Base-by-base conservation (phyloP, 1,140 invertebrate species). In the Tribolium castaneum region DNA sequence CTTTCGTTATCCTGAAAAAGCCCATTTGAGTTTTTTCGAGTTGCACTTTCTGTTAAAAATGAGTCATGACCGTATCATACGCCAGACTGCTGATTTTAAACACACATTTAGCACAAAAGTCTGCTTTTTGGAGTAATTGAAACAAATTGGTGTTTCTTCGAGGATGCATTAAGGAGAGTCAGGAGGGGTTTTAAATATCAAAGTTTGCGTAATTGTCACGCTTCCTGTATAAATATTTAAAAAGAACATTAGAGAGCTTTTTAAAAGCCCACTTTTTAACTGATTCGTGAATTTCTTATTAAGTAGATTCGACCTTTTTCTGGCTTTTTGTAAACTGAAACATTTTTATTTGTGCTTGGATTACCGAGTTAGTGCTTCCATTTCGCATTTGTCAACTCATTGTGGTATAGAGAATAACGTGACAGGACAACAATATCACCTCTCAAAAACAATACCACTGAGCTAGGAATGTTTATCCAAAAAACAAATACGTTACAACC, bases 401-500 rank as follows among this genome's bases (percentile, higher is more conserved):
- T 59, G 22, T 59, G 54, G 1, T 22, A 10, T 59, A 59, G 10
- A 22, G 54, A 12, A 59, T 59, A 59, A 59, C 54, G 54, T 59
- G 54, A 59, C 54, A 59, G 54, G 22, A 25, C 54, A 59, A 59
- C 19, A 59, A 66, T 66, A 13, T 25, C 5, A 14, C 59, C 59
- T 35, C 59, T 66, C 34, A 35, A 59, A 59, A 59, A 66, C 56
- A 62, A 30, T 62, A 25, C 16, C 3, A 10, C 30, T 66, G 13
- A 66, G 45, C 59, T 66, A 66, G 59, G 25, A 66, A 66, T 66
- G 59, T 66, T 66, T 59, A 66, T 66, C 59, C 30, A 35, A 66
- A 66, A 66, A 66, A 66, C 59, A 66, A 66, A 66, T 66, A 39
- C 25, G 22, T 12, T 59, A 22, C 30, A 66, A 22, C n/a, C n/a